A percentile compares a stretch with the other conserved stretches of the same genome.
Conservation (phyloP, 2,113 vertebrate genomes). For the Hypanus sabinus region DNA sequence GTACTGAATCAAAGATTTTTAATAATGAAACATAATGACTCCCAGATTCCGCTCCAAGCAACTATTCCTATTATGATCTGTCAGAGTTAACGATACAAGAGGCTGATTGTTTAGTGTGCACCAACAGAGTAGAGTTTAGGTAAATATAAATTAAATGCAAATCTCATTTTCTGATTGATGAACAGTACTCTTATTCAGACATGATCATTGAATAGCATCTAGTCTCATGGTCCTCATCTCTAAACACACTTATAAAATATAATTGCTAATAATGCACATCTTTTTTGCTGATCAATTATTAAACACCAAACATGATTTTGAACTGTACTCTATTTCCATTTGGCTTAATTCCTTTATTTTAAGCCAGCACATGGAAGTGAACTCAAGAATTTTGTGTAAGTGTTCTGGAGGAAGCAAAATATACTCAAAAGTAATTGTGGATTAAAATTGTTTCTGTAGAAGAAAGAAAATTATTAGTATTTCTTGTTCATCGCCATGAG, state of each 20-base stretch:
- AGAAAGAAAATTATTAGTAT: neutral
- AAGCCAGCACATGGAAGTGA: neutral
- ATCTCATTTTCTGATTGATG: neutral
- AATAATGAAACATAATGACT: neutral
- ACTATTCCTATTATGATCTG: neutral
- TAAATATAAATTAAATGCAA: constrained; percentile 21
- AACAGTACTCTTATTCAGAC: neutral
- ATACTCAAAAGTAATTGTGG: neutral
- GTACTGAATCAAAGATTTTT: too few relatives aligned
- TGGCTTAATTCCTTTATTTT: constrained; percentile 9
- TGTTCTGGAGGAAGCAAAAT: neutral
- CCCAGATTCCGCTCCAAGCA: neutral
- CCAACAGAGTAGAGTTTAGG: neutral
- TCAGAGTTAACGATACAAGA: neutral
- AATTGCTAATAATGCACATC: neutral
- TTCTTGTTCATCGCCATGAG: neutral
- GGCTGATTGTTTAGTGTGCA: neutral
- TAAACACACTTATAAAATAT: too few relatives aligned
- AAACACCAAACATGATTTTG: neutral
- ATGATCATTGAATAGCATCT: neutral
- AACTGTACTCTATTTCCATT: neutral
- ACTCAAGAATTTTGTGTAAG: neutral
- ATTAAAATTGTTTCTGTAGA: neutral
- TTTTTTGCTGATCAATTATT: constrained; percentile 11
- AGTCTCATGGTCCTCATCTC: neutral